Conservation (phyloP, 2,888 invertebrate species). For the Galerucella nymphaeae region DNA sequence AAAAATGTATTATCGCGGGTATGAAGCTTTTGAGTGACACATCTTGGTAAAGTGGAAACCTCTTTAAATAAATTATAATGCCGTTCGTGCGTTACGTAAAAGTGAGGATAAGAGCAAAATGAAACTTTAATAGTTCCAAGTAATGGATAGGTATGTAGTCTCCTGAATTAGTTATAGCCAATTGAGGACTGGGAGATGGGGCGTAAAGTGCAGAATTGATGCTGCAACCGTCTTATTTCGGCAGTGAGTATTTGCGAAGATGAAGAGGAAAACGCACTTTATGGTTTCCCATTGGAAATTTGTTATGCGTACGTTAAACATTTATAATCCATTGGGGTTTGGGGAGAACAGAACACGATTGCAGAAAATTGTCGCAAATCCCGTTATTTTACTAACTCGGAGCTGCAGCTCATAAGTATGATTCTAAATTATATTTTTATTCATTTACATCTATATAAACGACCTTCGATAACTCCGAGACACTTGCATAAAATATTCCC, state of each 20-base stretch:
- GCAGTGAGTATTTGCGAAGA: not conserved
- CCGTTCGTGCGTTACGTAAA: constrained; percentile 38
- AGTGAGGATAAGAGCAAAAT: constrained; percentile 40
- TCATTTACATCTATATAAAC: no score
- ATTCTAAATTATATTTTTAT: no score
- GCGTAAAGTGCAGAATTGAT: constrained; percentile 9
- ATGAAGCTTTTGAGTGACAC: constrained; percentile 37
- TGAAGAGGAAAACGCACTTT: constrained; percentile 11
- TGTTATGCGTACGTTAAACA: constrained; percentile 20
- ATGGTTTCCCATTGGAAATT: constrained; percentile 22
- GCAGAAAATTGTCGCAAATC: not conserved
- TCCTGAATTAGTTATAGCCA: constrained; percentile 35
- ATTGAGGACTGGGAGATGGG: constrained; percentile 24
- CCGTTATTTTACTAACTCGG: not conserved
- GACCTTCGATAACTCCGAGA: no score
- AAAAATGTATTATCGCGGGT: constrained; percentile 28
- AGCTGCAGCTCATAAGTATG: no score
- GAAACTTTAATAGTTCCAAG: constrained; percentile 39
- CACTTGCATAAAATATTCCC: no score
- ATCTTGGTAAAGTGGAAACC: constrained; percentile 35
- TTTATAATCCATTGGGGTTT: constrained; percentile 19
- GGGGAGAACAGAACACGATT: not conserved
- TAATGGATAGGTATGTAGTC: constrained; percentile 38
- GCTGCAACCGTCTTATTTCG: constrained; percentile 6
- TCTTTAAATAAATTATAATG: constrained; percentile 39